phyloP scores from a whole-genome alignment of 2,888 invertebrate genomes.

The Drosophila cognata region DNA sequence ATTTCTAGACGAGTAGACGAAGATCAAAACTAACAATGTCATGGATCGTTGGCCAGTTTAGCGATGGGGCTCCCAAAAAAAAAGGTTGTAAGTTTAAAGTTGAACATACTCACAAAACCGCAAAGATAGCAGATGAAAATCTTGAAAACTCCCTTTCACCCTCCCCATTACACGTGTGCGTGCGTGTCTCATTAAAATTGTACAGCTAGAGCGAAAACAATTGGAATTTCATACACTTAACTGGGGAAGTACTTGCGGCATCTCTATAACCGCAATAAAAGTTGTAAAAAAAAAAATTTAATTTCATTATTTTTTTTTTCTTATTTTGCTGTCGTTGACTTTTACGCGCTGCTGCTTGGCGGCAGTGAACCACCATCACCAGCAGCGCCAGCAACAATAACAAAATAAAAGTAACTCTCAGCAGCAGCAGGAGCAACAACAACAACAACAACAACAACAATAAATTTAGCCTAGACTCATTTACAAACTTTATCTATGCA shows the following conservation, averaged over 20 bases:
- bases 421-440: slow-evolving; percentile 36
- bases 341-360: slow-evolving; percentile 74
- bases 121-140: slow-evolving; percentile 29
- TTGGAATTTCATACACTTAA: slow-evolving; percentile 10
- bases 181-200: slow-evolving; percentile 68
- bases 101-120: slow-evolving; percentile 46
- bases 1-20: neutral
- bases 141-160: neutral
- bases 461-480: slow-evolving; percentile 51
- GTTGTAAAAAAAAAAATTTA: slow-evolving; percentile 53
- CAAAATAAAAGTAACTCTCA: slow-evolving; percentile 36
- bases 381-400: slow-evolving; percentile 24
- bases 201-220: slow-evolving; percentile 38
- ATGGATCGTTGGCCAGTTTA: slow-evolving; percentile 48
- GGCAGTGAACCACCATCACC: slow-evolving; percentile 53
- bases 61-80: slow-evolving; percentile 3
- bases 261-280: slow-evolving; percentile 67
- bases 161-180: slow-evolving; percentile 23
- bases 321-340: slow-evolving; percentile 78
- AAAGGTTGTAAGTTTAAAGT: slow-evolving; percentile 66
- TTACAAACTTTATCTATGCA: slow-evolving; percentile 74
- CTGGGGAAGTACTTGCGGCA: slow-evolving; percentile 27
- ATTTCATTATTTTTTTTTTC: slow-evolving; percentile 71
- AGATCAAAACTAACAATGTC: slow-evolving; percentile 35
- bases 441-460: slow-evolving; percentile 36